These are phyloP conservation scores for Brevimyrus niger DNA, from an alignment of 2,113 vertebrate species.

Conservation along the genomic window DNA sequence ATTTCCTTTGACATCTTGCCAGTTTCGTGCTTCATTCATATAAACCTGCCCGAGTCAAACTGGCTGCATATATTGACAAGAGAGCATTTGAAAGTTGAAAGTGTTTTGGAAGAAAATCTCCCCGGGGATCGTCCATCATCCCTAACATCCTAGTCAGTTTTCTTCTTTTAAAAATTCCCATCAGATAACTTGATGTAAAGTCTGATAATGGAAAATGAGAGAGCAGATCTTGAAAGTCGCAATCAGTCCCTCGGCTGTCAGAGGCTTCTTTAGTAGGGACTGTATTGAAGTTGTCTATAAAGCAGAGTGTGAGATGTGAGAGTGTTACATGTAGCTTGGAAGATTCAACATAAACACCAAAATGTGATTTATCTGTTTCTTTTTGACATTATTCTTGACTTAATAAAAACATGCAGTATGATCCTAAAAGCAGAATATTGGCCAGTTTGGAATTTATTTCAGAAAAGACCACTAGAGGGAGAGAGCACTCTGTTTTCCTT, in stretches of 20 bases:
- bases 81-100: neutral
- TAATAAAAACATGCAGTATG: neutral
- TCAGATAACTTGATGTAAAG: neutral
- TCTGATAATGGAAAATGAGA: neutral
- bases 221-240: neutral
- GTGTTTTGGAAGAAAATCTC: neutral
- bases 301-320: neutral
- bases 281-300: neutral
- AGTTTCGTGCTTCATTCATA: neutral
- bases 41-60: neutral
- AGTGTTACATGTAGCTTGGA: neutral
- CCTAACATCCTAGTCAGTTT: neutral
- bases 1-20: neutral
- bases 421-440: neutral
- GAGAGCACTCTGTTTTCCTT: neutral
- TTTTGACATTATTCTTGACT: neutral
- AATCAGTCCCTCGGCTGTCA: neutral
- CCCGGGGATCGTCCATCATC: neutral
- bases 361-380: neutral
- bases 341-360: neutral
- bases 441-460: neutral
- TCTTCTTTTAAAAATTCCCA: neutral
- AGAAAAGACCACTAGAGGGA: neutral
- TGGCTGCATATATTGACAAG: neutral
- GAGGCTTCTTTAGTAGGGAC: neutral